A percentile compares a stretch with the other conserved stretches of the same genome.
Conservation (phyloP, 2,888 invertebrate genomes). For the Petrophora chlorosata region DNA sequence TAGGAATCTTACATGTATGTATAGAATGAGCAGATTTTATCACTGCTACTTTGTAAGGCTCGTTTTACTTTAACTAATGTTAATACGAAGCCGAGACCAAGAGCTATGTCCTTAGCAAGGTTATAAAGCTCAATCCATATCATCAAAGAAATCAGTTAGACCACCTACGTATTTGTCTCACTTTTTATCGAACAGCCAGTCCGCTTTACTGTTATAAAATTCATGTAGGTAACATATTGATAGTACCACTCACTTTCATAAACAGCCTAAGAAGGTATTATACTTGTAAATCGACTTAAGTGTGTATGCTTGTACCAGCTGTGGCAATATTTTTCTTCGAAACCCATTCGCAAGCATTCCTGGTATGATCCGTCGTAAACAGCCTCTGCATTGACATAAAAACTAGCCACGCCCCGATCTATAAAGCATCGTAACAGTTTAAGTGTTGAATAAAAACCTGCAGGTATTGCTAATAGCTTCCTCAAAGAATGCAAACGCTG, state of each 20-base stretch:
- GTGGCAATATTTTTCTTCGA: conserved; percentile 34
- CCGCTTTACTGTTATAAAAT: conserved; percentile 24
- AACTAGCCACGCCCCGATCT: conserved; percentile 54
- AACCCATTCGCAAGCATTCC: conserved; percentile 54
- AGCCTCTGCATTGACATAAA: conserved; percentile 48
- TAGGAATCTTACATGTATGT: too few relatives aligned
- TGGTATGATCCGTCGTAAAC: conserved; percentile 50
- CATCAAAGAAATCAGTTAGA: conserved; percentile 27
- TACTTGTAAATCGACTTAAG: conserved; percentile 33
- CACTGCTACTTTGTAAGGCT: too few relatives aligned
- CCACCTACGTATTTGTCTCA: conserved; percentile 20
- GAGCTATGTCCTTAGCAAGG: neutral
- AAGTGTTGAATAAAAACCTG: conserved; percentile 48
- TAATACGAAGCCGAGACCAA: too few relatives aligned
- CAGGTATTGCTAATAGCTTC: conserved; percentile 51
- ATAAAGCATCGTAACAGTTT: conserved; percentile 53
- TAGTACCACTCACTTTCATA: conserved; percentile 26
- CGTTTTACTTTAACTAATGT: too few relatives aligned
- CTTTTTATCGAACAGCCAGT: conserved; percentile 18
- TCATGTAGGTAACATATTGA: conserved; percentile 19
- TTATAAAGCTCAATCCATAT: conserved; percentile 18
- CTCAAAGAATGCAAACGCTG: conserved; percentile 39
- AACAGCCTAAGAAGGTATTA: conserved; percentile 28
- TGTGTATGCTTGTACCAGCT: conserved; percentile 21
- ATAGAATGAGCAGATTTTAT: too few relatives aligned